Percentiles rank a stretch among this genome's conserved stretches.
Conservation (phyloP, 2,113 vertebrate species). For the Boulengeromyrus knoepffleri region DNA sequence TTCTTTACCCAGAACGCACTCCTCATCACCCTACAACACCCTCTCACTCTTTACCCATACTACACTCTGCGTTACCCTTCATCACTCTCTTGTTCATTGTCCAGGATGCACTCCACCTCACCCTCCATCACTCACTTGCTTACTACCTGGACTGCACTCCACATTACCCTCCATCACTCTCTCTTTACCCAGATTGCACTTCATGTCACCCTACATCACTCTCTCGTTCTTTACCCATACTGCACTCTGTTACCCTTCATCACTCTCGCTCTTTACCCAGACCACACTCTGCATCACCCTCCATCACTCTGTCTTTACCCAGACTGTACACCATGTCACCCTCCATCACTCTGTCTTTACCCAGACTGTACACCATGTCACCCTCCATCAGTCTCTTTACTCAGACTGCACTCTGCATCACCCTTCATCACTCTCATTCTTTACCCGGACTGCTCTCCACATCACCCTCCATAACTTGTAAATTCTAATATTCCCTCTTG, state of each 20-base stretch:
- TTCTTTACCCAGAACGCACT: slow-evolving; percentile 1
- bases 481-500: slow-evolving; percentile 24
- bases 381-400: slow-evolving; percentile 19
- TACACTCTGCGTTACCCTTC: background rate
- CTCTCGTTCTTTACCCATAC: background rate
- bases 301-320: background rate
- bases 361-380: slow-evolving; percentile 25
- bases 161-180: slow-evolving; percentile 11
- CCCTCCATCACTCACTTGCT: slow-evolving; percentile 12
- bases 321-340: slow-evolving; percentile 27
- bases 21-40: slow-evolving; percentile 28
- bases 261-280: background rate
- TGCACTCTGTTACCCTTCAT: background rate
- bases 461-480: slow-evolving; percentile 26
- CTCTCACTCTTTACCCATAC: background rate
- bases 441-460: slow-evolving; percentile 17
- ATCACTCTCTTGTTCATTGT: slow-evolving; percentile 16
- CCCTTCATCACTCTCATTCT: slow-evolving; percentile 18
- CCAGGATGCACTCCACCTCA: slow-evolving; percentile 24
- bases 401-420: background rate
- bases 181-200: slow-evolving; percentile 6
- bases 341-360: slow-evolving; percentile 10
- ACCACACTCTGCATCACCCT: slow-evolving; percentile 29
- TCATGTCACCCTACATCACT: slow-evolving; percentile 30
- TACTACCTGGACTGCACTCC: slow-evolving; percentile 9